Percentiles rank a stretch among this genome's conserved stretches.
These are phyloP conservation scores for Melipona beecheii DNA, from an alignment of 2,888 invertebrate genomes.

Conservation along the genomic window DNA sequence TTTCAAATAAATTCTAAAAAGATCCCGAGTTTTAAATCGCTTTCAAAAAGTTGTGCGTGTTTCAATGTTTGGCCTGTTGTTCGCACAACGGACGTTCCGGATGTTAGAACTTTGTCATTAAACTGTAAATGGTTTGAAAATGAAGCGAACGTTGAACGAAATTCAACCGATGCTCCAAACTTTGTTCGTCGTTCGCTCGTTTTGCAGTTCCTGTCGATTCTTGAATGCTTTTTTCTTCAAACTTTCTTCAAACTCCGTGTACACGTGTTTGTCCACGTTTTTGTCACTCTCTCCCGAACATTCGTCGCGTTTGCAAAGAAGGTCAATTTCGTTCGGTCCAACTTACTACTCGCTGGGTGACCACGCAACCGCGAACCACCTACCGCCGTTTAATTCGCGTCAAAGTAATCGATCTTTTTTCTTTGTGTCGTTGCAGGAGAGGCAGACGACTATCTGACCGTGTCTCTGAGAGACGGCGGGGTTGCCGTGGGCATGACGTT, in stretches of 20 bases:
- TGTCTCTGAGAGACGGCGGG: conserved; percentile 95
- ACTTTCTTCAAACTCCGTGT: too few species aligned
- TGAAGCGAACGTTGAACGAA: too few species aligned
- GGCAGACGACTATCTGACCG: conserved; percentile 94
- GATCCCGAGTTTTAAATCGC: too few species aligned
- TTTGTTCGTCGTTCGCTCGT: neutral
- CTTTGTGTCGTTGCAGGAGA: conserved; percentile 88
- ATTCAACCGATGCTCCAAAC: neutral
- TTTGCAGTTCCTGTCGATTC: neutral
- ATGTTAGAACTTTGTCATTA: too few species aligned
- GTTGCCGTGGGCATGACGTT: conserved; percentile 95
- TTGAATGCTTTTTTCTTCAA: accelerated
- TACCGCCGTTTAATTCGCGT: neutral
- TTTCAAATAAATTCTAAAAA: too few species aligned
- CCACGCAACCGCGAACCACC: neutral
- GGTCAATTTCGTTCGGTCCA: neutral
- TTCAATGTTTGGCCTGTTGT: too few species aligned
- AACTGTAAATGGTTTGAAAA: too few species aligned
- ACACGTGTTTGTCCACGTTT: too few species aligned
- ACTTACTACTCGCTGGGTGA: neutral
- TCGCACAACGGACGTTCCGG: too few species aligned
- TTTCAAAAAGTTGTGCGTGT: too few species aligned
- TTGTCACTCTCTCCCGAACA: accelerated
- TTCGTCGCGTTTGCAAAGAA: neutral
- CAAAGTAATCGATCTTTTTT: neutral